A percentile compares a stretch with the other conserved stretches of the same genome.
These are phyloP conservation scores for Pangasius djambal DNA, from an alignment of 2,797 vertebrate species.

Conservation along the genomic window DNA sequence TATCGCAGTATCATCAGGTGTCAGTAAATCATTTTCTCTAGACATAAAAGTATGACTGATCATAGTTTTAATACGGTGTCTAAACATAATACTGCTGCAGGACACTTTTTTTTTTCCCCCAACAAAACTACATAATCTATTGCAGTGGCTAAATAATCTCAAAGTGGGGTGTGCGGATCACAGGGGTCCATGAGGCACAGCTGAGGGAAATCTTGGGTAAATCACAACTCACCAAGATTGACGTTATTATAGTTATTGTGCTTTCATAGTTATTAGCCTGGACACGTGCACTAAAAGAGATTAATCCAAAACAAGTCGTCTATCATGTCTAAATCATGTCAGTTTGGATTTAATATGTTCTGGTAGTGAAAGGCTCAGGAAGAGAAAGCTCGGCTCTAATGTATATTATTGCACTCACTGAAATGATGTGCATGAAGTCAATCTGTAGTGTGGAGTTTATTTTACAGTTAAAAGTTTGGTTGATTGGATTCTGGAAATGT, in stretches of 20 bases:
- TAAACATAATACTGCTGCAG: not conserved
- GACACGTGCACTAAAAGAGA: not conserved
- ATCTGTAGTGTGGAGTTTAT: not conserved
- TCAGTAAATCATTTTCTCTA: not conserved
- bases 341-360: not conserved
- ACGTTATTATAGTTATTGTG: not conserved
- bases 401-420: not conserved
- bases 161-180: not conserved
- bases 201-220: not conserved
- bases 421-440: not conserved
- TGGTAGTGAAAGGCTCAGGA: not conserved
- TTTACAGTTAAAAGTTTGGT: not conserved
- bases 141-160: not conserved
- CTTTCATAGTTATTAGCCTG: not conserved
- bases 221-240: not conserved
- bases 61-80: not conserved
- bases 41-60: not conserved
- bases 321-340: not conserved
- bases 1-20: not conserved
- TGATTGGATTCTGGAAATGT: not conserved
- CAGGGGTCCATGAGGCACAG: not conserved
- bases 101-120: not conserved
- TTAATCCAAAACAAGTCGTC: not conserved
- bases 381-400: not conserved
- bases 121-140: not conserved